Percentiles rank a stretch among this genome's conserved stretches.
These are phyloP conservation scores for Danio rerio DNA, from an alignment of 2,113 vertebrate genomes.

Conservation along the genomic window GRCz12tu NC_133182.1:37209001-37209500, in stretches of 20 bases:
- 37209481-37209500: no score
- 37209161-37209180: conserved; percentile 34
- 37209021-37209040: conserved; percentile 34
- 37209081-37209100: conserved; percentile 15
- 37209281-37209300: background rate
- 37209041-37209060: conserved; percentile 34
- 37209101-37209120: conserved; percentile 36
- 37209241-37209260: background rate
- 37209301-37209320: background rate
- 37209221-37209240: background rate
- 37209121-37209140: conserved; percentile 23
- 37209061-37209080: conserved; percentile 21
- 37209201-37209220: background rate
- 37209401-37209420: no score
- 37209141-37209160: conserved; percentile 30
- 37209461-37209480: no score
- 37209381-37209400: no score
- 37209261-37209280: background rate
- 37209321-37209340: background rate
- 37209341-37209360: background rate
- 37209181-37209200: background rate
- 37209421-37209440: no score
- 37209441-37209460: no score
- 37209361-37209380: background rate
- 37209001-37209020: conserved; percentile 37